Conservation (phyloP, 2,113 vertebrate genomes). For the Hippocampus barbouri region DNA sequence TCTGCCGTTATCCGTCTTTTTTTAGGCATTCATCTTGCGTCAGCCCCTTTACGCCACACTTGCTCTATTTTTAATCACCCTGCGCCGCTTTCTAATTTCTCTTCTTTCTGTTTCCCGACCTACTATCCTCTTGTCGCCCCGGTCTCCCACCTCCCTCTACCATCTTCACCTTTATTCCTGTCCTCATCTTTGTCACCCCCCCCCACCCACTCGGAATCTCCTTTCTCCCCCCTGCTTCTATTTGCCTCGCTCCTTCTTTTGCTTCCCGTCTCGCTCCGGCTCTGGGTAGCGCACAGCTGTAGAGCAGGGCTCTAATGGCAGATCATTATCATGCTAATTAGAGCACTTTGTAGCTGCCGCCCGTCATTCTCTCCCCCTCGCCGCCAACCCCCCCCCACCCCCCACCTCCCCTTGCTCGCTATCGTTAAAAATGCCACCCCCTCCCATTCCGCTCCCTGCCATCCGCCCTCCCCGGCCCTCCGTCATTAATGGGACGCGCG, state of each 20-base stretch:
- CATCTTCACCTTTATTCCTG: slow-evolving; percentile 44
- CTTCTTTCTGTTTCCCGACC: slow-evolving; percentile 38
- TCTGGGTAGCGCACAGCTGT: slow-evolving; percentile 69
- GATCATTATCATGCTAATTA: slow-evolving; percentile 79
- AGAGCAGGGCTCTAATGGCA: slow-evolving; percentile 73
- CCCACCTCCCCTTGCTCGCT: slow-evolving; percentile 31
- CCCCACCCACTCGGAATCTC: slow-evolving; percentile 35
- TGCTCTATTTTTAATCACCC: slow-evolving; percentile 43
- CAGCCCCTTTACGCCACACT: slow-evolving; percentile 24
- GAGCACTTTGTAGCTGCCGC: slow-evolving; percentile 77
- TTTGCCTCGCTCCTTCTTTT: slow-evolving; percentile 15
- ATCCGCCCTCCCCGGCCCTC: slow-evolving; percentile 53
- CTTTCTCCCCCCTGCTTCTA: slow-evolving; percentile 17
- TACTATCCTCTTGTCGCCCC: slow-evolving; percentile 30
- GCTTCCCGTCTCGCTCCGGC: slow-evolving; percentile 22
- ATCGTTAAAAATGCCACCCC: slow-evolving; percentile 70
- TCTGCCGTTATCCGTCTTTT: slow-evolving; percentile 30
- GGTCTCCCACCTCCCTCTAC: slow-evolving; percentile 33
- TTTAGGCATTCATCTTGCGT: slow-evolving; percentile 21
- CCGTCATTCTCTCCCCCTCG: slow-evolving; percentile 66
- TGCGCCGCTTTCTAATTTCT: slow-evolving; percentile 33
- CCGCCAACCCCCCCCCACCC: slow-evolving; percentile 44
- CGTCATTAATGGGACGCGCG: slow-evolving; percentile 68
- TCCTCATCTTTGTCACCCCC: slow-evolving; percentile 48
- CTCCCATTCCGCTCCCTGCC: slow-evolving; percentile 47